Evolutionary conservation across 2,888 invertebrate genomes (phyloP).

Genomic region (Gasteruption jaculator): DNA sequence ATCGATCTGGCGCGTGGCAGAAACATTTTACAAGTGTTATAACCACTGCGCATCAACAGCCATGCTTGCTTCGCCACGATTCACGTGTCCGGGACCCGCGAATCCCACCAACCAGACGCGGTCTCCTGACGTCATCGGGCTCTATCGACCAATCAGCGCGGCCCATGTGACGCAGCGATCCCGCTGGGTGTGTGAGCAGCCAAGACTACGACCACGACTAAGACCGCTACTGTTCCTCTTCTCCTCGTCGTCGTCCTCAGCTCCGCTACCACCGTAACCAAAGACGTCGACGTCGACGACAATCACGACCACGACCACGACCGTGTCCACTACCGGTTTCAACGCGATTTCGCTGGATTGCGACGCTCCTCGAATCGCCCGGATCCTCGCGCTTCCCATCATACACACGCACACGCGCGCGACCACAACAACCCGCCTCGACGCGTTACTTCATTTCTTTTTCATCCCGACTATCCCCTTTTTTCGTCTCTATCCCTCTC

Average conservation of each 20-base stretch:
- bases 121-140: conserved; percentile 49
- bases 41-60: conserved; percentile 53
- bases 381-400: background rate
- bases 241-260: background rate
- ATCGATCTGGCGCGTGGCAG: conserved; percentile 50
- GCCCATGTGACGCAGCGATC: conserved; percentile 53
- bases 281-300: too few species aligned
- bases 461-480: too few species aligned
- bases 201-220: conserved; percentile 20
- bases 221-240: conserved; percentile 2
- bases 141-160: conserved; percentile 54
- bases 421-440: conserved; percentile 15
- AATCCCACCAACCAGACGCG: conserved; percentile 44
- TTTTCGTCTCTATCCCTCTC: too few species aligned
- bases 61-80: conserved; percentile 51
- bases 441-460: too few species aligned
- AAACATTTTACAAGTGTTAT: conserved; percentile 48
- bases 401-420: background rate
- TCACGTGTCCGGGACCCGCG: conserved; percentile 52
- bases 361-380: conserved; percentile 9
- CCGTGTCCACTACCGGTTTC: too few species aligned
- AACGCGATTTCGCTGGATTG: too few species aligned
- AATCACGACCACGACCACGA: too few species aligned
- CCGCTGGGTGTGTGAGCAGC: conserved; percentile 39
- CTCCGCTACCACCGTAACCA: too few species aligned